Evolutionary conservation across 1,140 invertebrate species (phyloP), one percentile per base, ranked within the genome.

Genomic region (Euborellia annulipes): DNA sequence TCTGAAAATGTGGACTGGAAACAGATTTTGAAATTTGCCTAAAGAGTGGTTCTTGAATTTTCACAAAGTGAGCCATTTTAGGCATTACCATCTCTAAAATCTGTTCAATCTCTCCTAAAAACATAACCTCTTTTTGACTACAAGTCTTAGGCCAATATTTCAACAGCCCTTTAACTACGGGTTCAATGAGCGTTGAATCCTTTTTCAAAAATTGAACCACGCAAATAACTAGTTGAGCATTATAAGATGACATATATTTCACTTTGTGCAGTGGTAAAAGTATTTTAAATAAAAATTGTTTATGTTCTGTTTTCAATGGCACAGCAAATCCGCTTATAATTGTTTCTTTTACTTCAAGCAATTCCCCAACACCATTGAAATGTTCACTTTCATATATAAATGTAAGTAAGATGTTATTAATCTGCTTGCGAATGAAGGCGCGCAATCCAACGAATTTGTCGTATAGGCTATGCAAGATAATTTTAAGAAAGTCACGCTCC

Each of bases 141-240:
- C 73, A 74, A n/a, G 72, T 73, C 60, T 78, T 79, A n/a, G 76
- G 76, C 76, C 76, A 78, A 58, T 73, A 75, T 54, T 79, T 79
- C 22, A 78, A 60, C 40, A 78, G 60, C 41, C 72, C 68, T 55
- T 69, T 67, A 45, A 79, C 70, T 38, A 78, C 75, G 41, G 67
- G 68, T 61, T 76, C 73, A 44, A 74, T 78, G 45, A 81, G 62
- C 32, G 63, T 63, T 32, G 74, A 58, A 65, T 81, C 77, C 55
- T 79, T 79, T 58, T 79, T 77, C 36, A 79, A 56, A 61, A 80
- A 79, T 59, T 79, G 77, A 27, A 81, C 77, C 52, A 79, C 73
- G 66, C 77, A 79, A 59, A 81, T 80, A 36, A 75, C 73, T 51
- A 79, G 62, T 64, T 79, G 72, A 78, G 77, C 60, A 76, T 81